These are phyloP conservation scores for Myathropa florea DNA, from an alignment of 2,888 invertebrate genomes.

Conservation along the genomic window DNA sequence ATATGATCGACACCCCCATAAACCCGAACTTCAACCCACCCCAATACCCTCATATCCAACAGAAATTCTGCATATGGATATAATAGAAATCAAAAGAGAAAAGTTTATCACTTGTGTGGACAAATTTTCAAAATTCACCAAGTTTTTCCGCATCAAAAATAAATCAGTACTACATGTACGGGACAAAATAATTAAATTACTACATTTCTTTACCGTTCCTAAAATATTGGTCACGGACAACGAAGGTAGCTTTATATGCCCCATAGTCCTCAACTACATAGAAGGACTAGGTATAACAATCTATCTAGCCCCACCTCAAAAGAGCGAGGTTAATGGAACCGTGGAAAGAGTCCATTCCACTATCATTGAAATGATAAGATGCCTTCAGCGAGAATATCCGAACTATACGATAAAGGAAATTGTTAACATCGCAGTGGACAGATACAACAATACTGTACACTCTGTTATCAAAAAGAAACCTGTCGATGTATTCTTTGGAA, in stretches of 20 bases:
- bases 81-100: conserved; percentile 11
- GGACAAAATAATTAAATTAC: conserved; percentile 19
- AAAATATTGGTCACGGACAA: conserved; percentile 24
- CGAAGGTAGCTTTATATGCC: conserved; percentile 20
- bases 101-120: conserved; percentile 15
- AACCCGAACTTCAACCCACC: conserved; percentile 21
- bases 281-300: conserved; percentile 54
- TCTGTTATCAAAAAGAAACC: conserved; percentile 38
- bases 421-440: conserved; percentile 32
- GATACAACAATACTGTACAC: conserved; percentile 54
- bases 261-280: conserved; percentile 42
- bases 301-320: conserved; percentile 58
- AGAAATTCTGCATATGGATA: conserved; percentile 24
- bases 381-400: conserved; percentile 40
- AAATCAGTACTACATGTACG: conserved; percentile 2
- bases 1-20: conserved; percentile 16
- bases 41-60: conserved; percentile 8
- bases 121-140: conserved; percentile 30
- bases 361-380: conserved; percentile 55
- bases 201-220: conserved; percentile 12
- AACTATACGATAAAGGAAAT: conserved; percentile 15
- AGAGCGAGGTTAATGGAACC: conserved; percentile 66
- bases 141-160: conserved; percentile 9
- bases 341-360: conserved; percentile 59
- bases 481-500: not conserved